These are phyloP conservation scores for Phengaris arion DNA, from an alignment of 2,888 invertebrate species.

Conservation along the genomic window DNA sequence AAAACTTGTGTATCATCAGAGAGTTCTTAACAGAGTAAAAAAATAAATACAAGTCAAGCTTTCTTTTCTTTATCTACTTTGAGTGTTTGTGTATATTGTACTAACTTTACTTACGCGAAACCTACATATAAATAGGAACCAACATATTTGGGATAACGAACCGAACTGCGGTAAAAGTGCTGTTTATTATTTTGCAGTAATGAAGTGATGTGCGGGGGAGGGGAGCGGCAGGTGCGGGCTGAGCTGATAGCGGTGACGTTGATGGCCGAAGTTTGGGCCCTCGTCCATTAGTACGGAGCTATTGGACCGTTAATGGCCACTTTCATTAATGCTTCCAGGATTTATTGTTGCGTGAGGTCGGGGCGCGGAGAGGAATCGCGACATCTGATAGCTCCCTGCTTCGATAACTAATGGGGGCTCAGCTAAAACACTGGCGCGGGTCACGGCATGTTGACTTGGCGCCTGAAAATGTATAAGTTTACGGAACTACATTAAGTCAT, in stretches of 20 bases:
- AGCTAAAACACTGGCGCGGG: not conserved
- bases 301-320: constrained; percentile 12
- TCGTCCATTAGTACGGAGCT: constrained; percentile 7
- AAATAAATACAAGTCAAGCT: too few relatives aligned
- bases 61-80: too few relatives aligned
- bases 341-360: constrained; percentile 5
- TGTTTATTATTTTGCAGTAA: constrained; percentile 1
- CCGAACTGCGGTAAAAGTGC: not conserved
- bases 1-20: too few relatives aligned
- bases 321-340: constrained; percentile 15
- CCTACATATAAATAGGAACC: not conserved
- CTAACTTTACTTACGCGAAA: not conserved
- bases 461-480: too few relatives aligned
- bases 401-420: not conserved
- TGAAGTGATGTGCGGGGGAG: not conserved
- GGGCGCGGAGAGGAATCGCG: not conserved
- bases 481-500: too few relatives aligned
- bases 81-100: too few relatives aligned
- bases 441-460: not conserved
- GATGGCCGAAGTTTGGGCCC: constrained; percentile 3
- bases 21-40: too few relatives aligned
- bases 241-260: constrained; percentile 20
- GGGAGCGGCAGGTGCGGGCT: constrained; percentile 13
- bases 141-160: not conserved
- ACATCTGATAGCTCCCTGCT: constrained; percentile 1